A percentile compares a stretch with the other conserved stretches of the same genome.
Evolutionary conservation across 2,113 vertebrate species (phyloP).

Genomic region (Pteruthius melanotis): DNA sequence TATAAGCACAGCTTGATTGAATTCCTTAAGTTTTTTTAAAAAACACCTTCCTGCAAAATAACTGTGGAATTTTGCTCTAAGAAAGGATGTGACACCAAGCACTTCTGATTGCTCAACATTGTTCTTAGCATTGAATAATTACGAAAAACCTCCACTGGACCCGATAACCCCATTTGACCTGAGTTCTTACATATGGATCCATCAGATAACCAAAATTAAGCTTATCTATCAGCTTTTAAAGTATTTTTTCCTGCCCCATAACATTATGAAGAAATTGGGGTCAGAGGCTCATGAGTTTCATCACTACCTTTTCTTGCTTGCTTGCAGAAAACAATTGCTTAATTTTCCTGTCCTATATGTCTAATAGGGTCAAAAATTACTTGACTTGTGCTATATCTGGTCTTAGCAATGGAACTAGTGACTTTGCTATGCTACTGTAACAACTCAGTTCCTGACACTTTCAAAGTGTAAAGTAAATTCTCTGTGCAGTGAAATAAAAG

Average conservation of each 20-base stretch:
- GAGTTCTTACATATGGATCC: background rate
- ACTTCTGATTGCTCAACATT: background rate
- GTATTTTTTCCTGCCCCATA: background rate
- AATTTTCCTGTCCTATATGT: background rate
- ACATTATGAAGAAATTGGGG: background rate
- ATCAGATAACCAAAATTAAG: background rate
- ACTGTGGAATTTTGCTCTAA: background rate
- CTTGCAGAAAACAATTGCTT: background rate
- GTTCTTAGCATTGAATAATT: background rate
- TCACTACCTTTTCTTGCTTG: background rate
- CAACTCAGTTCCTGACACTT: background rate
- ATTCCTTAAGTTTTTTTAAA: accelerated
- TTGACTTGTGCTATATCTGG: background rate
- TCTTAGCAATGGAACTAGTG: background rate
- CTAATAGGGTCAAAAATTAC: background rate
- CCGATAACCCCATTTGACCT: background rate
- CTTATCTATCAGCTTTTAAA: background rate
- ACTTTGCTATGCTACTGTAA: background rate
- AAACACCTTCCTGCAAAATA: background rate
- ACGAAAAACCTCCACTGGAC: background rate
- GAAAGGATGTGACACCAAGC: background rate
- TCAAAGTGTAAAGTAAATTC: background rate
- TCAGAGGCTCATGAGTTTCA: background rate
- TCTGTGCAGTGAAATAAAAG: background rate
- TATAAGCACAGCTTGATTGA: background rate